Base-by-base conservation (phyloP, 2,888 invertebrate species). In the Scaptomyza reducta region DNA sequence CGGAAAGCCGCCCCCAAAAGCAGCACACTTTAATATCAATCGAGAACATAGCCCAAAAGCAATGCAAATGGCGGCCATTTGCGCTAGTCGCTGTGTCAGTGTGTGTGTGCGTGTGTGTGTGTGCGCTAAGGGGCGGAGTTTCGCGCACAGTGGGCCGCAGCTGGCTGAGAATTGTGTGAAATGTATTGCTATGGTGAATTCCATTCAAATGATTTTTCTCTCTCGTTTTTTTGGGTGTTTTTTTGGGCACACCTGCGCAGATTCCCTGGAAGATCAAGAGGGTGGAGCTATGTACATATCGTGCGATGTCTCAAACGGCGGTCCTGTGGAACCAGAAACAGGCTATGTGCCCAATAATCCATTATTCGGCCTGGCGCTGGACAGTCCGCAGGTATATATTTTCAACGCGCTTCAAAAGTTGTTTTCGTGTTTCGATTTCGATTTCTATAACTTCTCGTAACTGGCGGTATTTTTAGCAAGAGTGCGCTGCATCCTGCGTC, bases 211-310 rank as follows among this genome's bases (percentile, higher is more conserved):
- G 67, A 61, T 47, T 50, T 40, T 49, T 42, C 9, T 53, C 16
- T 62, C 33, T 10, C n/a, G n/a, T 31, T 40, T 18, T 33, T 29
- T 38, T n/a, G n/a, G n/a, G 35, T 38, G 5, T 35, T 38, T 58
- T 31, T 69, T 49, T 56, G 42, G 27, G 49, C 46, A 62, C 56
- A 75, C 68, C 86, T 85, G 88, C 86, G 79, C 89, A 91, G 91
- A 91, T 91, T 91, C 91, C 90, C 91, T 91, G 90, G 92, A 91
- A 91, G 91, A 91, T 89, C 91, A 91, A 90, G 92, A 92, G 91
- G 92, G 92, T 92, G 92, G 92, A 92, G 92, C 92, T 90, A 92
- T 92, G 92, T 92, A 92, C 90, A 92, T 92, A 91, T 91, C 92
- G 90, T 92, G 92, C 89, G 92, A 91, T 90, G 92, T 91, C 90